Base-by-base conservation (phyloP, 2,797 vertebrate genomes). In the Anas acuta region DNA sequence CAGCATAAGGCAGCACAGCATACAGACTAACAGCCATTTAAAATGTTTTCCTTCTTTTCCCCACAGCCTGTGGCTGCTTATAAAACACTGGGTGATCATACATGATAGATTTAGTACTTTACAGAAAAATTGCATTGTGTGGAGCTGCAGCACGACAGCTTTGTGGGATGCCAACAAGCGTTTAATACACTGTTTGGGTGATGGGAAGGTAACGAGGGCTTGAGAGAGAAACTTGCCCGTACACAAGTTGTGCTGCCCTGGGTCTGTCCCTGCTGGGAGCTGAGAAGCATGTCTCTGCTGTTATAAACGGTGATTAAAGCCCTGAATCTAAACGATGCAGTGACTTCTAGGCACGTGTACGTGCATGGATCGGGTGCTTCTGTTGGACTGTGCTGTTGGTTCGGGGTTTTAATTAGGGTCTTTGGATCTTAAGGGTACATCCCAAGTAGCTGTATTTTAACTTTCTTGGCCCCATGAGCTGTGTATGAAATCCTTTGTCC, bases 301-400 rank as follows among this genome's bases (percentile, higher is more conserved):
- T 21, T 43, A 45, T 43, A 20, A 91, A 26, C 0, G 37, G 22
- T 12, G 26, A 8, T 51, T n/a, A 54, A 8, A 70, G 13, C 33
- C 32, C 76, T 32, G 66, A 35, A 84, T 28, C 23, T 65, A 60
- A 64, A 35, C 8, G 0, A 2, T 23, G 16, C 25, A 2, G 1
- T 62, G 65, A 23, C 32, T 62, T 51, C 19, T 82, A 82, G 49
- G 8, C 25, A 1, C 0, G 1, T 0, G 0, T 21, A 5, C 32
- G n/a, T 30, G 26, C 5, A 3, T 16, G 62, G 41, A 22, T 1
- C 11, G 47, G 19, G 10, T 51, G 41, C 49, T 66, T 66, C 19
- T 43, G 0, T 43, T 43, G 66, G 66, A 14, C 33, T 47, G 11
- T 41, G 17, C 49, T 71, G 8, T 6, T 51, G 11, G 2, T 65